phyloP scores from a whole-genome alignment of 2,888 invertebrate genomes.

The Athalia circularis region DNA sequence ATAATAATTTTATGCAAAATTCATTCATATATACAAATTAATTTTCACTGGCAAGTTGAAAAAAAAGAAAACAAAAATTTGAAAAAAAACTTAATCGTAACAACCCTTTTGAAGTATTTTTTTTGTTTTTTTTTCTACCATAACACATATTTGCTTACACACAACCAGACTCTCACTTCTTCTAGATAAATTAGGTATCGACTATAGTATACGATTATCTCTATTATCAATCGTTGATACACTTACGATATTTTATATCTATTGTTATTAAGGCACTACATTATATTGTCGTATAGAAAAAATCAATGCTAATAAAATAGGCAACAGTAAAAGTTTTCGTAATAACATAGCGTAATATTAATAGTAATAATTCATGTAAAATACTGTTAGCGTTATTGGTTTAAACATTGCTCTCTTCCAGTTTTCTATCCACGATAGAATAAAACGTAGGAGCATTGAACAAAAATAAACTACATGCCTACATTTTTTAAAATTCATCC shows the following conservation, averaged over 20 bases:
- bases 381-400: conserved; percentile 58
- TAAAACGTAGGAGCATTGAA: conserved; percentile 3
- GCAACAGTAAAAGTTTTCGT: conserved; percentile 22
- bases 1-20: conserved; percentile 14
- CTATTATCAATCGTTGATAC: conserved; percentile 45
- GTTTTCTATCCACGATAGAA: conserved; percentile 42
- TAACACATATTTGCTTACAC: conserved; percentile 42
- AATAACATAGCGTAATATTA: conserved; percentile 7
- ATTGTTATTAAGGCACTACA: conserved; percentile 37
- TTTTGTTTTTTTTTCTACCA: conserved; percentile 14
- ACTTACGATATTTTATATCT: conserved; percentile 44
- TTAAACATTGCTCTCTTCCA: conserved; percentile 48
- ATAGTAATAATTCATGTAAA: conserved; percentile 48
- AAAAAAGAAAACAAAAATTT: neutral
- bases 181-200: conserved; percentile 45
- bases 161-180: conserved; percentile 58
- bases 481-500: conserved; percentile 36
- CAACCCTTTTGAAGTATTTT: conserved; percentile 20
- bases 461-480: conserved; percentile 3
- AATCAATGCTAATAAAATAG: conserved; percentile 25
- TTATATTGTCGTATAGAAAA: conserved; percentile 14
- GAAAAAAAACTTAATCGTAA: neutral
- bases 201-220: conserved; percentile 43
- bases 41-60: conserved; percentile 38
- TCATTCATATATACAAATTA: conserved; percentile 29